phyloP scores from a whole-genome alignment of 2,888 invertebrate species.

The Temnothorax rugatulus region DNA sequence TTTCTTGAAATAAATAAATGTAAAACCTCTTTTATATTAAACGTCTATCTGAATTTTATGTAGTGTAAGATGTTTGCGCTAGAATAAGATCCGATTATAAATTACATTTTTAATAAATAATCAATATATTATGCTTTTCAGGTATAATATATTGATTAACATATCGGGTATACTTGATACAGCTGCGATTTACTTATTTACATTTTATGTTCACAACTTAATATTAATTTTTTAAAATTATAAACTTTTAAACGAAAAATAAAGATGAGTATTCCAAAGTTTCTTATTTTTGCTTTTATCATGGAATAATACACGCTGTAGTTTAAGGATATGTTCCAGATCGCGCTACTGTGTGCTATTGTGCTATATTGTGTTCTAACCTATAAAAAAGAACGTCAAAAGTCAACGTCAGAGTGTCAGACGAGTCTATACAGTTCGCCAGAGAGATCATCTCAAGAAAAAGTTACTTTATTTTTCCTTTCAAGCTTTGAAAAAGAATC shows the following conservation, averaged over 20 bases:
- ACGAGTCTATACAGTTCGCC: neutral
- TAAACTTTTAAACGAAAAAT: too few relatives aligned
- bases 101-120: too few relatives aligned
- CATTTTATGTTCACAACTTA: too few relatives aligned
- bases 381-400: neutral
- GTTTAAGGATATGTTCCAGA: too few relatives aligned
- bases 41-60: neutral
- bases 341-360: neutral
- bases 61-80: neutral
- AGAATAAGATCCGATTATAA: neutral
- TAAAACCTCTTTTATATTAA: slow-evolving; percentile 27
- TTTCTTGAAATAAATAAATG: slow-evolving; percentile 30
- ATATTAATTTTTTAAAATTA: too few relatives aligned
- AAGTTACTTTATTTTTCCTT: neutral
- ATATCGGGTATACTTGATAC: too few relatives aligned
- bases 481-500: neutral
- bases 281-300: too few relatives aligned
- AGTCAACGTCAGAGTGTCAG: neutral
- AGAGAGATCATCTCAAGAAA: neutral
- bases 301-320: too few relatives aligned
- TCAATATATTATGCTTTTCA: too few relatives aligned
- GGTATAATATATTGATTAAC: too few relatives aligned
- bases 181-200: too few relatives aligned
- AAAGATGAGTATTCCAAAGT: too few relatives aligned
- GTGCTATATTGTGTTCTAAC: neutral